Percentiles rank a stretch among this genome's conserved stretches.
phyloP scores from a whole-genome alignment of 2,888 invertebrate genomes.

The Ctena decussata region DNA sequence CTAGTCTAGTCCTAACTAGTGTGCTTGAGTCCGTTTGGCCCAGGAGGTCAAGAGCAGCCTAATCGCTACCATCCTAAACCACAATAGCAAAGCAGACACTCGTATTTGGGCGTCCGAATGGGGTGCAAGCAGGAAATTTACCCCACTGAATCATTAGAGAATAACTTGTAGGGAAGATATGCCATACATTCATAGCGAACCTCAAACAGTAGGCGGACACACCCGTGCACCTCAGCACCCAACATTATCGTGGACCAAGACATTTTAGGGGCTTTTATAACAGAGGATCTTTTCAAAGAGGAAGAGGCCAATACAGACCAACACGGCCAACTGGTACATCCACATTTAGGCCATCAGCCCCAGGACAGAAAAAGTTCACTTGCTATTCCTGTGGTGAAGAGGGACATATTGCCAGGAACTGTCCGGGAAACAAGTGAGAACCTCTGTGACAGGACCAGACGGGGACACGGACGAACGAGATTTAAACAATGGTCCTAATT shows the following conservation, averaged over 20 bases:
- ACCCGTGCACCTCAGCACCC: too few relatives aligned
- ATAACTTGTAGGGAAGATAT: too few relatives aligned
- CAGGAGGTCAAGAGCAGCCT: too few relatives aligned
- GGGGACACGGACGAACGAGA: not conserved
- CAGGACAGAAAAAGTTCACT: not conserved
- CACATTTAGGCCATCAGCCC: not conserved
- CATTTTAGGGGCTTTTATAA: not conserved
- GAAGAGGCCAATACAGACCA: not conserved
- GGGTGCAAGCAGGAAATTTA: too few relatives aligned
- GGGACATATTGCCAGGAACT: constrained; percentile 14
- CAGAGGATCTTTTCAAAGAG: not conserved
- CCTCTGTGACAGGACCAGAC: not conserved
- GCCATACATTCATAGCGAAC: too few relatives aligned
- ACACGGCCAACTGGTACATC: not conserved
- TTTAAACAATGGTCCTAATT: constrained; percentile 11
- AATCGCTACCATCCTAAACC: too few relatives aligned
- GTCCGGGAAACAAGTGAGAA: constrained; percentile 3
- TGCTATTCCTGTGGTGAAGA: constrained; percentile 7
- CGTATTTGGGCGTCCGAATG: too few relatives aligned
- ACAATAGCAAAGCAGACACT: too few relatives aligned
- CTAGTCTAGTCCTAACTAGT: too few relatives aligned
- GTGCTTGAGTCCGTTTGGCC: too few relatives aligned
- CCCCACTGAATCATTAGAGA: too few relatives aligned
- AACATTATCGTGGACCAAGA: not conserved
- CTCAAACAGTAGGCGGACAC: too few relatives aligned